Conservation (phyloP, 30 jellyfish, hydroid and myxozoan genomes). For the Haliclystus octoradiatus region DNA sequence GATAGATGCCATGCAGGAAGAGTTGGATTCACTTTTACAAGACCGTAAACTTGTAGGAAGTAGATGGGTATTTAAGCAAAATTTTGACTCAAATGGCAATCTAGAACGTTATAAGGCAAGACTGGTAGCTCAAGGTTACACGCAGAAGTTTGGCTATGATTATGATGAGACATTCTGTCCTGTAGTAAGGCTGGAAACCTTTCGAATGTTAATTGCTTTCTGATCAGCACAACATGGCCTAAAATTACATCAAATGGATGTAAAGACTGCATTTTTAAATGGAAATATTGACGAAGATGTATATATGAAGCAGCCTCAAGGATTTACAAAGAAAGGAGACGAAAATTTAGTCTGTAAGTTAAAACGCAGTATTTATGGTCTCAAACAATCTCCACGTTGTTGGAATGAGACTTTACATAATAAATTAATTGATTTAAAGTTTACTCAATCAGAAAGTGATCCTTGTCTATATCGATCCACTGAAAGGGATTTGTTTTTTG, state of each 20-base stretch:
- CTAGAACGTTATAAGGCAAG: too few relatives aligned
- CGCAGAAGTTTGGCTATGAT: too few relatives aligned
- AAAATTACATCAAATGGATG: too few relatives aligned
- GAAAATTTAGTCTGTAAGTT: constrained; percentile 40
- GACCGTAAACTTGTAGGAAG: constrained; percentile 13
- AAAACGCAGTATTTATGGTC: constrained; percentile 6
- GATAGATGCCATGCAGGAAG: constrained; percentile 30
- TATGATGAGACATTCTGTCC: constrained; percentile 1
- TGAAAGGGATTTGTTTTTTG: constrained; percentile 1
- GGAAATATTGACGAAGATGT: constrained; percentile 39
- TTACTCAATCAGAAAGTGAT: constrained; percentile 10
- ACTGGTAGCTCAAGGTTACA: too few relatives aligned
- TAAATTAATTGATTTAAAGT: constrained; percentile 15
- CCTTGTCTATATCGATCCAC: constrained; percentile 5
- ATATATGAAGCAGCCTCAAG: constrained; percentile 59
- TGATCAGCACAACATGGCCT: neutral
- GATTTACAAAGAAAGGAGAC: constrained; percentile 23
- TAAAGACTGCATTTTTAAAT: constrained; percentile 40
- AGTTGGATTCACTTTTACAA: constrained; percentile 12
- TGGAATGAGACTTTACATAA: constrained; percentile 32
- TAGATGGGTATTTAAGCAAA: constrained; percentile 27
- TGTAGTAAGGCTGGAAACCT: neutral
- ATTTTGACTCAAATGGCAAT: constrained; percentile 19
- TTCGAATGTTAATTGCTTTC: neutral
- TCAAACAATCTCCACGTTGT: constrained; percentile 30